Percentiles rank a stretch among this genome's conserved stretches.
These are phyloP conservation scores for Ctenicera cuprea DNA, from an alignment of 2,888 invertebrate species.

Conservation along the genomic window DNA sequence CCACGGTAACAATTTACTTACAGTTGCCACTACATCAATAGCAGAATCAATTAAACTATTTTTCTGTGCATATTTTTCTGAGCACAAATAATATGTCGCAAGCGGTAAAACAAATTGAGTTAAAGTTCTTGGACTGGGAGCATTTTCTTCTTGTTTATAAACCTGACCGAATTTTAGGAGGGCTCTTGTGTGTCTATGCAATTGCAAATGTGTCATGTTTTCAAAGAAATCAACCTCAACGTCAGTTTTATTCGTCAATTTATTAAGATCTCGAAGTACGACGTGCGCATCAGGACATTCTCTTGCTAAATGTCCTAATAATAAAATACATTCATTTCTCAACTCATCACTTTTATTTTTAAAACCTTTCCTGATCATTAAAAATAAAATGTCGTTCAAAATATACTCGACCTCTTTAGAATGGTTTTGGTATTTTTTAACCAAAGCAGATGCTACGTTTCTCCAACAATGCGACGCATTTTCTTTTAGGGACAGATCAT, in stretches of 20 bases:
- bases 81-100: conserved; percentile 86
- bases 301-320: conserved; percentile 85
- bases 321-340: conserved; percentile 85
- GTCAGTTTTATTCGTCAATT: conserved; percentile 82
- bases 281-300: conserved; percentile 83
- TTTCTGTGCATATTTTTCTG: conserved; percentile 84
- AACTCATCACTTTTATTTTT: conserved; percentile 82
- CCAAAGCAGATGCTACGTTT: conserved; percentile 79
- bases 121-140: conserved; percentile 82
- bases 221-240: conserved; percentile 95
- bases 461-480: conserved; percentile 85
- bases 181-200: conserved; percentile 90
- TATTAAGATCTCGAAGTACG: conserved; percentile 82
- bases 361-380: conserved; percentile 83
- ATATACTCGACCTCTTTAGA: conserved; percentile 79
- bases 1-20: conserved; percentile 91
- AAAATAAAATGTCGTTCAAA: conserved; percentile 83
- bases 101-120: conserved; percentile 92
- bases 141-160: conserved; percentile 77
- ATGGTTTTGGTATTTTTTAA: conserved; percentile 75
- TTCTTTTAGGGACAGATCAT: conserved; percentile 89
- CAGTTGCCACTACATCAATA: conserved; percentile 85
- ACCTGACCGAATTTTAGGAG: conserved; percentile 84
- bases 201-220: conserved; percentile 91
- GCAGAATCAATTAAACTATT: conserved; percentile 90